These are phyloP conservation scores for Schizaphis graminum DNA, from an alignment of 2,888 invertebrate genomes.

Conservation along the genomic window DNA sequence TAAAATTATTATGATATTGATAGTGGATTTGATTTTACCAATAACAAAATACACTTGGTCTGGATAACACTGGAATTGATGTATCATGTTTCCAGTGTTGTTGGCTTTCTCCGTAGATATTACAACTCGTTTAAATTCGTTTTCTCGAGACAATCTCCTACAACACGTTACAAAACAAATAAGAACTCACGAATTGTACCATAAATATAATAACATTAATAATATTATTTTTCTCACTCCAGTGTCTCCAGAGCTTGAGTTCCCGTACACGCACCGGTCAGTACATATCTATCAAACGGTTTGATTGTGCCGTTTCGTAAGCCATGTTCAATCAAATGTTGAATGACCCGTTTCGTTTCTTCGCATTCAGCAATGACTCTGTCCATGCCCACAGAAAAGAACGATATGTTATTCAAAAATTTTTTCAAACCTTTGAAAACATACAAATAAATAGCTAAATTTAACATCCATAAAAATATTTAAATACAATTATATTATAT, in stretches of 20 bases:
- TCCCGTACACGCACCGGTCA: slow-evolving; percentile 11
- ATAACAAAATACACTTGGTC: slow-evolving; percentile 36
- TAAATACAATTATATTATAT: background rate
- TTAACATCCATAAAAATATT: background rate
- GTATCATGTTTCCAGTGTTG: background rate
- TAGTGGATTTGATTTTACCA: background rate
- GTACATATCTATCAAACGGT: slow-evolving; percentile 14
- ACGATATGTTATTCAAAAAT: slow-evolving; percentile 26
- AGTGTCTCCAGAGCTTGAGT: slow-evolving; percentile 9
- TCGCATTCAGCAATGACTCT: background rate
- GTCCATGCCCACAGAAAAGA: slow-evolving; percentile 27
- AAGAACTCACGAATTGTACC: background rate
- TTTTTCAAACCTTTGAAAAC: slow-evolving; percentile 30
- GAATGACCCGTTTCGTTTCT: slow-evolving; percentile 4
- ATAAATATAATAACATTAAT: background rate
- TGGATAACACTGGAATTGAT: slow-evolving; percentile 15
- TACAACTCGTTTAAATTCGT: slow-evolving; percentile 21
- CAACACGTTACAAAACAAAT: background rate
- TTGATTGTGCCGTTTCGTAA: slow-evolving; percentile 14
- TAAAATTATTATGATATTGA: background rate
- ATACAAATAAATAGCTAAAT: background rate
- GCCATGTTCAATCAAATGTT: background rate
- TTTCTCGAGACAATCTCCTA: slow-evolving; percentile 26
- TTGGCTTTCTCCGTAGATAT: background rate
- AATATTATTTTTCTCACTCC: background rate